These are phyloP conservation scores for Amphiura filiformis DNA, from an alignment of 35 echinoderm and acorn worm genomes.

Conservation along the genomic window DNA sequence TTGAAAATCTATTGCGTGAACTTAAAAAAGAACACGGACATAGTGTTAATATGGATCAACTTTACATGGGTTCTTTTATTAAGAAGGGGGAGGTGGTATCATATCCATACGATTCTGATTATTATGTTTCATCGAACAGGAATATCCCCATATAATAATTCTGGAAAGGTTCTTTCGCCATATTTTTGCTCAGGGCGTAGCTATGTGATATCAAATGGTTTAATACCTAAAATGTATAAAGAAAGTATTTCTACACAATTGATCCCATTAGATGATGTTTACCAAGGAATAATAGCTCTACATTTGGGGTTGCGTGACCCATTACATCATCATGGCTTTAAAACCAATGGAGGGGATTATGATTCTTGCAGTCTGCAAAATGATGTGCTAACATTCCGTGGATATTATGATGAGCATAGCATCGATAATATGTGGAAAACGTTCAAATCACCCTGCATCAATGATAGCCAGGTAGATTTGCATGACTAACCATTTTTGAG, in stretches of 20 bases:
- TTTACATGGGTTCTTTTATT: background rate
- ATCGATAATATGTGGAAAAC: background rate
- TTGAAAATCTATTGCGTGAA: background rate
- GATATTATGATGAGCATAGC: background rate
- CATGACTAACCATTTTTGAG: too few relatives aligned
- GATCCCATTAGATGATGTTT: background rate
- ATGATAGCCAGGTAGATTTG: too few relatives aligned
- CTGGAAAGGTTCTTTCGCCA: background rate
- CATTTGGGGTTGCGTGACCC: background rate
- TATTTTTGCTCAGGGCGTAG: background rate
- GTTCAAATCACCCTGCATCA: too few relatives aligned
- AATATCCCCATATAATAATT: too few relatives aligned
- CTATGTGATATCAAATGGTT: background rate
- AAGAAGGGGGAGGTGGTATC: background rate
- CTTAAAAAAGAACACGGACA: background rate
- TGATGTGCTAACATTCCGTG: background rate
- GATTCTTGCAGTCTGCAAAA: background rate
- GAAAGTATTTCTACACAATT: background rate
- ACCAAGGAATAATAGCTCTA: background rate
- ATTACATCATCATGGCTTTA: background rate
- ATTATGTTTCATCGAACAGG: background rate
- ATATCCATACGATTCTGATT: background rate
- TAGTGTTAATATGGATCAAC: background rate
- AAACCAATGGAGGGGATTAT: background rate
- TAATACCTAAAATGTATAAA: background rate